Conservation (phyloP, 2,113 vertebrate species). For the Serilophus lunatus region DNA sequence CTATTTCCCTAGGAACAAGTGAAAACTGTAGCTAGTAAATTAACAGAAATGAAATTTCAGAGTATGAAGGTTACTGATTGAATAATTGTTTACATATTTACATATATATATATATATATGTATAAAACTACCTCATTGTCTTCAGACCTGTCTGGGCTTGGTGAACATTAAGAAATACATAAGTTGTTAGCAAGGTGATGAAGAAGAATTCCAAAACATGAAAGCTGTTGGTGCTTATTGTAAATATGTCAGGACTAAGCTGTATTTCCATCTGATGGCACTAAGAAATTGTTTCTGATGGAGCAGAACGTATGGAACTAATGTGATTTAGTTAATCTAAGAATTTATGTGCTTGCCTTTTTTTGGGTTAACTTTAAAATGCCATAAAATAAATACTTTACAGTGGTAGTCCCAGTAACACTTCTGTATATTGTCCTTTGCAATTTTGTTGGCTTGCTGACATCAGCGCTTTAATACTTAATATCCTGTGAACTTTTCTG, state of each 20-base stretch:
- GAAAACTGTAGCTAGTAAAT: not conserved
- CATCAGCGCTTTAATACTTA: constrained; percentile 29
- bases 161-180: not conserved
- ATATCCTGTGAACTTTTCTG: constrained; percentile 49
- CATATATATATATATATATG: no score
- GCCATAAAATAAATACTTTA: not conserved
- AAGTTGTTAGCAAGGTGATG: not conserved
- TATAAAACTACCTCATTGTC: not conserved
- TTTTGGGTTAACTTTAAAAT: constrained; percentile 1
- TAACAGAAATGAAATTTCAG: not conserved
- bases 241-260: not conserved
- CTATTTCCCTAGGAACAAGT: not conserved
- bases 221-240: not conserved
- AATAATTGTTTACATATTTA: not conserved
- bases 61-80: not conserved
- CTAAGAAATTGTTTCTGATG: not conserved
- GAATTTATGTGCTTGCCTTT: not conserved
- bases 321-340: not conserved
- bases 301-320: not conserved
- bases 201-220: not conserved
- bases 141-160: not conserved
- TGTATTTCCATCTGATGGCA: not conserved
- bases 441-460: constrained; percentile 58
- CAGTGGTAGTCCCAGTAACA: not conserved
- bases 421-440: constrained; percentile 34